Conservation (phyloP, 2,888 invertebrate genomes). For the Diploptera punctata region DNA sequence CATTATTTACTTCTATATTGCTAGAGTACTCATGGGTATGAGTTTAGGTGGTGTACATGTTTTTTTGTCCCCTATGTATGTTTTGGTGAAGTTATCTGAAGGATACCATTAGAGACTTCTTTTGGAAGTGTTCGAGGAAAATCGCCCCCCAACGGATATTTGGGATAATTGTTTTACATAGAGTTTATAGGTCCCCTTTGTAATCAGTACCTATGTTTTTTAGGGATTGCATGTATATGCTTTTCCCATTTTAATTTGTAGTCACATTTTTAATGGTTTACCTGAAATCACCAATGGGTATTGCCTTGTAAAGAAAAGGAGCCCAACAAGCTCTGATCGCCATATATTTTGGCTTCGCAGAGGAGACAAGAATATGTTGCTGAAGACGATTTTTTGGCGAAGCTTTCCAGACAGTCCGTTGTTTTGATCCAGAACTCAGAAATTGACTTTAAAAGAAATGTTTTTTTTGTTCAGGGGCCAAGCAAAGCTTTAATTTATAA, state of each 20-base stretch:
- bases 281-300: not conserved
- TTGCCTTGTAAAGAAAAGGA: not conserved
- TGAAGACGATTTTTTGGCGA: not conserved
- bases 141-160: not conserved
- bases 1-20: not conserved
- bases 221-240: not conserved
- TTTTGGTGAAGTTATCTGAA: not conserved
- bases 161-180: not conserved
- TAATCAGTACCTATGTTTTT: not conserved
- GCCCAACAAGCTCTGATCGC: not conserved
- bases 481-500: constrained; percentile 48
- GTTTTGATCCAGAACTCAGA: not conserved
- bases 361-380: not conserved
- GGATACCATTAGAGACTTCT: not conserved
- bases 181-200: not conserved
- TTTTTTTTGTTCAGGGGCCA: constrained; percentile 38
- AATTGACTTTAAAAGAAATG: not conserved
- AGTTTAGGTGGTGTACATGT: not conserved
- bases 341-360: not conserved
- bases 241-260: not conserved
- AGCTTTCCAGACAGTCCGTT: too few relatives aligned
- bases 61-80: not conserved
- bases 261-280: not conserved
- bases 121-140: not conserved
- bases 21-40: not conserved